phyloP scores from a whole-genome alignment of 2,113 vertebrate species.

The Sturnira hondurensis region DNA sequence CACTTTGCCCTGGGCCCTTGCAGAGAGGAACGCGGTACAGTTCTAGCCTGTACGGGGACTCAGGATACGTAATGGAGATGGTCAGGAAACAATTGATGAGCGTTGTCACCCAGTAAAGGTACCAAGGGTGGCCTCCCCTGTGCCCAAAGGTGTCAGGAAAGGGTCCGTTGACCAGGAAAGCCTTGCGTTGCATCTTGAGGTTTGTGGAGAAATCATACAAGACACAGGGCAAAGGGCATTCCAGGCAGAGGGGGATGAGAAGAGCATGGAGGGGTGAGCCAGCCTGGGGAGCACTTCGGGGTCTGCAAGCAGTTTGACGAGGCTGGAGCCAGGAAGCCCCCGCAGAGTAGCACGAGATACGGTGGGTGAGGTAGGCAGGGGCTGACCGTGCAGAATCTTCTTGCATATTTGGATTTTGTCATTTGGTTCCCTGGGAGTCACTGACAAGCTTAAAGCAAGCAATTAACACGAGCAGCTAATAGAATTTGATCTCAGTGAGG shows the following conservation, averaged over 20 bases:
- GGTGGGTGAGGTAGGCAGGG: not conserved
- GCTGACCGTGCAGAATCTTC: not conserved
- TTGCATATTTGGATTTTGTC: not conserved
- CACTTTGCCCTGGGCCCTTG: not conserved
- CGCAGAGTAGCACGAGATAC: no score
- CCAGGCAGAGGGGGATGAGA: not conserved
- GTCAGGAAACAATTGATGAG: not conserved
- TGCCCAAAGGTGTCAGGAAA: not conserved
- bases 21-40: not conserved
- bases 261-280: not conserved
- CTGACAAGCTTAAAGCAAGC: not conserved
- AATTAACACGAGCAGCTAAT: not conserved
- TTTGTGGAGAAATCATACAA: not conserved
- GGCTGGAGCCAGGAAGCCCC: not conserved
- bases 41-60: not conserved
- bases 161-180: not conserved
- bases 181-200: not conserved
- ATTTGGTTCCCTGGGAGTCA: not conserved
- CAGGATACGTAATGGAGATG: not conserved
- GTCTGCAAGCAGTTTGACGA: not conserved
- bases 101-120: not conserved
- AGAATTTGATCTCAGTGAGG: not conserved
- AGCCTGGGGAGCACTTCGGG: not conserved
- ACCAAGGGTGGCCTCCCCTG: not conserved
- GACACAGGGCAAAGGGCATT: not conserved